A percentile compares a stretch with the other conserved stretches of the same genome.
Conservation (phyloP, 2,113 vertebrate genomes). For the Indri indri region DNA sequence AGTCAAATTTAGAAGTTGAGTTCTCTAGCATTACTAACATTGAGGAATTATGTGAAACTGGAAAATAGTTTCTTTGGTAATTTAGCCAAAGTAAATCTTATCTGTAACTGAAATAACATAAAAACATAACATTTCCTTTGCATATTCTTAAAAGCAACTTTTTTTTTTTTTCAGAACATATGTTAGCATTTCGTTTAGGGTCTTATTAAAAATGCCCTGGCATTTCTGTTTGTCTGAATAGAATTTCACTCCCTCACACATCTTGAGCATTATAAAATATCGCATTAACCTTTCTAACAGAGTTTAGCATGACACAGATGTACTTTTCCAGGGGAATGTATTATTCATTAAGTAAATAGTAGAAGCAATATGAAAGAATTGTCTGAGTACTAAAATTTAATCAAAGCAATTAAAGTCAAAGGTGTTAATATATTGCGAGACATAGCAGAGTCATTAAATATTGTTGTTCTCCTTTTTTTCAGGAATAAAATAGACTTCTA, state of each 20-base stretch:
- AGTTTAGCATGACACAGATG: slow-evolving; percentile 67
- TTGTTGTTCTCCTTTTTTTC: slow-evolving; percentile 43
- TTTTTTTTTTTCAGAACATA: slow-evolving; percentile 76
- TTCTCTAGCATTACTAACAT: background rate
- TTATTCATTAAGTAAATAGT: slow-evolving; percentile 75
- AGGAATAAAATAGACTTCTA: background rate
- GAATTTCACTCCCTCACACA: slow-evolving; percentile 75
- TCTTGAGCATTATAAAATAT: slow-evolving; percentile 76
- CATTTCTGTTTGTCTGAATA: slow-evolving; percentile 81
- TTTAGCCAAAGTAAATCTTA: slow-evolving; percentile 50
- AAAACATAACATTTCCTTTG: slow-evolving; percentile 69
- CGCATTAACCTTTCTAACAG: slow-evolving; percentile 81
- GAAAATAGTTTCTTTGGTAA: slow-evolving; percentile 48
- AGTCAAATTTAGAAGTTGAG: background rate
- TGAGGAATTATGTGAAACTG: background rate
- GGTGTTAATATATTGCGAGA: slow-evolving; percentile 58
- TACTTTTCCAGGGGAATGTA: slow-evolving; percentile 63
- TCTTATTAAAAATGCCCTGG: slow-evolving; percentile 82
- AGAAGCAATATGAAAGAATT: slow-evolving; percentile 54
- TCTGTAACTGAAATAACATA: slow-evolving; percentile 52
- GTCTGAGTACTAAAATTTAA: slow-evolving; percentile 63
- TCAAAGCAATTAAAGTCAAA: slow-evolving; percentile 57
- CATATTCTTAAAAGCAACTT: slow-evolving; percentile 68
- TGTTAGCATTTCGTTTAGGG: slow-evolving; percentile 84
- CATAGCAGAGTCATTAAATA: slow-evolving; percentile 53